Conservation (phyloP, 2,113 vertebrate genomes). For the Zosterops lateralis region DNA sequence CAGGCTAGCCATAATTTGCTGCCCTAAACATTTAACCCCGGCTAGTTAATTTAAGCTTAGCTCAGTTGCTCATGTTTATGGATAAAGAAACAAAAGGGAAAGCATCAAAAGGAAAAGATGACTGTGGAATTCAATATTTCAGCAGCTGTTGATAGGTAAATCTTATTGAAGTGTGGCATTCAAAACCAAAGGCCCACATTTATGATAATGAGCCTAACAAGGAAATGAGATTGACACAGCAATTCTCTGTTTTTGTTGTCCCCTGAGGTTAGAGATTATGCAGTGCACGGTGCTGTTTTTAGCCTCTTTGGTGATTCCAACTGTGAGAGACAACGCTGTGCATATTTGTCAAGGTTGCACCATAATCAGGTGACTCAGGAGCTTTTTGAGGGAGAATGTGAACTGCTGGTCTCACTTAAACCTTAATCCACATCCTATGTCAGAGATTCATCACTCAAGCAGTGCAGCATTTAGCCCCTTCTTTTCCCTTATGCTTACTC, state of each 20-base stretch:
- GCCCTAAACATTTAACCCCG: constrained; percentile 69
- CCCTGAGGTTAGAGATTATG: constrained; percentile 79
- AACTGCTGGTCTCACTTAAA: constrained; percentile 26
- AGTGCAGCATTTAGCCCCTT: background rate
- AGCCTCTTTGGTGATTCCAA: constrained; percentile 77
- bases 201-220: constrained; percentile 75
- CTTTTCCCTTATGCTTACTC: constrained; percentile 3
- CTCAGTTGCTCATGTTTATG: constrained; percentile 76
- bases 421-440: background rate
- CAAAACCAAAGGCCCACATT: constrained; percentile 64
- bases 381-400: constrained; percentile 49
- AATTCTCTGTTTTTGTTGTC: constrained; percentile 73
- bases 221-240: constrained; percentile 78
- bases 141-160: constrained; percentile 67
- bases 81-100: constrained; percentile 72
- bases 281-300: constrained; percentile 75
- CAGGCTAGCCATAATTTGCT: constrained; percentile 45
- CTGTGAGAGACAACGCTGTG: constrained; percentile 72
- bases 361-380: constrained; percentile 63
- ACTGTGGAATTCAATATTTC: constrained; percentile 72
- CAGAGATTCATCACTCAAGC: background rate
- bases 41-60: constrained; percentile 73
- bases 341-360: constrained; percentile 73
- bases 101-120: constrained; percentile 78
- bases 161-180: constrained; percentile 70